Base-by-base conservation (phyloP, 92 coral and sea anemone species). In the Zoanthus sociatus region DNA sequence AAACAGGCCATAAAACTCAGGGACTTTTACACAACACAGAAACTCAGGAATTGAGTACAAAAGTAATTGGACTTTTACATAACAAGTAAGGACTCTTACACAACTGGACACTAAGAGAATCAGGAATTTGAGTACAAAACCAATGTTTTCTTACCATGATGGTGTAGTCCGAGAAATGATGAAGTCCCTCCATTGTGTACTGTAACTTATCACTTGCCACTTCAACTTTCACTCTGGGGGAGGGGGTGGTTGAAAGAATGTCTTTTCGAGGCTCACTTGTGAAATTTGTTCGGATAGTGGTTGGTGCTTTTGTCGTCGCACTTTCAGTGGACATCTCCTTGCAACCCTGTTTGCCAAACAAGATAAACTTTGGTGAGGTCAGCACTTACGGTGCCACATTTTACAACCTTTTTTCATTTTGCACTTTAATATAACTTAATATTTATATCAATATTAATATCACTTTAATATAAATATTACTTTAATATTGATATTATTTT, bases 81-180 rank as follows among this genome's bases (percentile, higher is more conserved):
- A 37, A 50, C 12, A 7, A 50, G 15, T 15, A 15, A 60, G 18
- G 15, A 6, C n/a, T 60, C 20, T 60, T 5, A 11, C 20, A 60
- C 7, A 0, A 15, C 66, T 60, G 17, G 15, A 13, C 20, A 15
- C 7, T 60, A 17, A 26, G 7, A 32, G 11, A 0, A 15, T 7
- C 45, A 15, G 15, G 37, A 10, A 30, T 44, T 72, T 31, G 77
- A 72, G 17, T 72, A 10, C 46, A 13, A 37, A 6, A 37, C 9
- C 6, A 13, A 17, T 16, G 77, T 75, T 51, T 51, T 37, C 74
- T 79, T 66, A 79, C 85, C 74, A 79, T 8, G 16, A 79, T 79
- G 8, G 85, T 64, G 85, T 79, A 79, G 75, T 79, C 85, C 30
- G 85, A 63, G 60, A 79, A 79, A 32, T 79, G 85, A 45, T 66